Conservation (phyloP, 2,888 invertebrate species). For the Myopa tessellatipennis region DNA sequence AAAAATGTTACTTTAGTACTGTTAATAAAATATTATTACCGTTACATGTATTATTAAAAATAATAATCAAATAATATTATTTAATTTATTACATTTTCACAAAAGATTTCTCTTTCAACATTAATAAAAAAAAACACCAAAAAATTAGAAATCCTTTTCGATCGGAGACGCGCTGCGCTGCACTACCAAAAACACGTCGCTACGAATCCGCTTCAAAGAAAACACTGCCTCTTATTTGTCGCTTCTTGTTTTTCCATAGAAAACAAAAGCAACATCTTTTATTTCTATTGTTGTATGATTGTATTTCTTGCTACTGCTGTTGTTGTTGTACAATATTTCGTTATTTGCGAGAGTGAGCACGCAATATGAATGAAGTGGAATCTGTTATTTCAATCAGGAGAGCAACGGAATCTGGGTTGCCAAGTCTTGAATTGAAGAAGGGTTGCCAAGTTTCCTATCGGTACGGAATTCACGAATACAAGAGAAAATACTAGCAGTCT, state of each 20-base stretch:
- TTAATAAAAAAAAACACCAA: not conserved
- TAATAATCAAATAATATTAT: not conserved
- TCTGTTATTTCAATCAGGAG: too few relatives aligned
- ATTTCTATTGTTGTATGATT: not conserved
- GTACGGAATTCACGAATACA: too few relatives aligned
- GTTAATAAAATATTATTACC: too few relatives aligned
- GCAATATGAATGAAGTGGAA: not conserved
- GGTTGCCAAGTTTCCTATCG: too few relatives aligned
- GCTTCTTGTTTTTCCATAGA: constrained; percentile 15
- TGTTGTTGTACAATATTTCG: too few relatives aligned
- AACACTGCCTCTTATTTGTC: constrained; percentile 28
- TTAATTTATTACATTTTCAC: not conserved
- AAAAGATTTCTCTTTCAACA: constrained; percentile 12
- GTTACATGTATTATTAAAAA: too few relatives aligned
- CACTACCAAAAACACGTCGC: constrained; percentile 20
- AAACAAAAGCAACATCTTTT: not conserved
- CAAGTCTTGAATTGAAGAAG: too few relatives aligned
- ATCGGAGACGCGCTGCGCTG: not conserved
- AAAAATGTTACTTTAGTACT: too few relatives aligned
- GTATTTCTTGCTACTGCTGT: not conserved
- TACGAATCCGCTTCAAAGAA: constrained; percentile 21
- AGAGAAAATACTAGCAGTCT: too few relatives aligned
- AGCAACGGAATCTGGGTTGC: too few relatives aligned
- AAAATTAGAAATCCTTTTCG: not conserved
- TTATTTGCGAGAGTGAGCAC: not conserved